Conservation (phyloP, 2,113 vertebrate species). For the Syrrhaptes paradoxus region DNA sequence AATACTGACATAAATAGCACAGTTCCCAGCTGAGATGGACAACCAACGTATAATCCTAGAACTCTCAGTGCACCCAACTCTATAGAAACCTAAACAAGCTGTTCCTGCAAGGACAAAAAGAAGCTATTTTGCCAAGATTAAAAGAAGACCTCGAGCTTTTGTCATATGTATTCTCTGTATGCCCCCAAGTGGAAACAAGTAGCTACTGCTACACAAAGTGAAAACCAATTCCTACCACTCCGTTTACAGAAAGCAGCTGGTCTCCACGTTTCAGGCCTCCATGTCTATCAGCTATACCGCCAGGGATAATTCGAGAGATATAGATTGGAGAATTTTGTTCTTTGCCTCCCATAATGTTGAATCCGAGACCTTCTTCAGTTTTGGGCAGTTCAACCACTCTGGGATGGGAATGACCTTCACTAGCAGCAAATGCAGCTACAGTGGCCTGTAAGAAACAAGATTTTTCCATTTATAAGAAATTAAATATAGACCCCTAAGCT, state of each 20-base stretch:
- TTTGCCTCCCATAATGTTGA: constrained; percentile 99
- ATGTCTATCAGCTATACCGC: constrained; percentile 94
- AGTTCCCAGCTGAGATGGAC: background rate
- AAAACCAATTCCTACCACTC: constrained; percentile 84
- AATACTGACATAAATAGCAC: background rate
- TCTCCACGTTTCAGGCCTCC: constrained; percentile 96
- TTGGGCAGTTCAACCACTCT: constrained; percentile 97
- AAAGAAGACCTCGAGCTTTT: background rate
- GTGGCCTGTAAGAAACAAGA: constrained; percentile 83
- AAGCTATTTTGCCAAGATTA: background rate
- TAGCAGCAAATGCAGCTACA: constrained; percentile 97
- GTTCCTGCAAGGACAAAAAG: background rate
- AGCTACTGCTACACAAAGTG: constrained; percentile 45
- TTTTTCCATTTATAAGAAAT: background rate
- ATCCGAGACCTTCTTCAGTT: constrained; percentile 96
- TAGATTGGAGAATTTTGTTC: constrained; percentile 99
- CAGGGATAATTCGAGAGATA: constrained; percentile 97
- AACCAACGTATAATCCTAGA: background rate
- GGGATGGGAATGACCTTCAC: constrained; percentile 97
- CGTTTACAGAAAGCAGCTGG: constrained; percentile 97
- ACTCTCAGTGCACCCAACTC: background rate
- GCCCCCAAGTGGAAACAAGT: constrained; percentile 62
- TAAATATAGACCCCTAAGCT: background rate
- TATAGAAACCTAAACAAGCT: background rate
- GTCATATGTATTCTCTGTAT: background rate